Conservation (phyloP, 2,113 vertebrate species). For the Cololabis saira region DNA sequence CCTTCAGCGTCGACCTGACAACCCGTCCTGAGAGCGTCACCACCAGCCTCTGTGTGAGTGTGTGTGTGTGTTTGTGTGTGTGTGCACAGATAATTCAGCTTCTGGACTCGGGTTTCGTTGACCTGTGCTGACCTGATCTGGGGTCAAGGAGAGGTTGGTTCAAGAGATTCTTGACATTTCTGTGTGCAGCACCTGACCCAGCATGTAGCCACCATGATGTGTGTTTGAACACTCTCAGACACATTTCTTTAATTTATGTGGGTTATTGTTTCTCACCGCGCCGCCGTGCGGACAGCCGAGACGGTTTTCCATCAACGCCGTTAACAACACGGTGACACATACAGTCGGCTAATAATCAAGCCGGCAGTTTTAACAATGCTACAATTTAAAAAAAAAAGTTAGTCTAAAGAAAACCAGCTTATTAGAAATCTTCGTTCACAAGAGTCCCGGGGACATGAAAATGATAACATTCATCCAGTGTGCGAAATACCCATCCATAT, state of each 20-base stretch:
- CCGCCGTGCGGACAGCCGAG: no score
- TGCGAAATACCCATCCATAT: no score
- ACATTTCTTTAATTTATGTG: constrained; percentile 5
- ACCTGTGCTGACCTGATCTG: constrained; percentile 45
- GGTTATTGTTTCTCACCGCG: neutral
- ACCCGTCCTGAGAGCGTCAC: constrained; percentile 35
- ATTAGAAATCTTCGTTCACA: no score
- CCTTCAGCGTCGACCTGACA: constrained; percentile 34
- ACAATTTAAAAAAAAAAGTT: no score
- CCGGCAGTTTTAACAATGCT: no score
- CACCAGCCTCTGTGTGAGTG: constrained; percentile 25
- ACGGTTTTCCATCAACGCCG: no score
- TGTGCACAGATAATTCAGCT: constrained; percentile 39
- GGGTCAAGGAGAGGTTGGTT: constrained; percentile 64
- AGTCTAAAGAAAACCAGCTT: no score
- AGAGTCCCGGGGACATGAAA: no score
- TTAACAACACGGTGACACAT: no score
- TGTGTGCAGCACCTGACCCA: constrained; percentile 60
- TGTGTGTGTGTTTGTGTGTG: constrained; percentile 27
- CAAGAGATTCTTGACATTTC: constrained; percentile 73
- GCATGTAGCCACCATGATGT: constrained; percentile 14
- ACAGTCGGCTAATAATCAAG: no score
- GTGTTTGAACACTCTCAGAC: constrained; percentile 3
- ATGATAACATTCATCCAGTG: no score
- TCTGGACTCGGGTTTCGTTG: constrained; percentile 57